These are phyloP conservation scores for Tricholaema leucomelas DNA, from an alignment of 2,113 vertebrate genomes.

Conservation along the genomic window DNA sequence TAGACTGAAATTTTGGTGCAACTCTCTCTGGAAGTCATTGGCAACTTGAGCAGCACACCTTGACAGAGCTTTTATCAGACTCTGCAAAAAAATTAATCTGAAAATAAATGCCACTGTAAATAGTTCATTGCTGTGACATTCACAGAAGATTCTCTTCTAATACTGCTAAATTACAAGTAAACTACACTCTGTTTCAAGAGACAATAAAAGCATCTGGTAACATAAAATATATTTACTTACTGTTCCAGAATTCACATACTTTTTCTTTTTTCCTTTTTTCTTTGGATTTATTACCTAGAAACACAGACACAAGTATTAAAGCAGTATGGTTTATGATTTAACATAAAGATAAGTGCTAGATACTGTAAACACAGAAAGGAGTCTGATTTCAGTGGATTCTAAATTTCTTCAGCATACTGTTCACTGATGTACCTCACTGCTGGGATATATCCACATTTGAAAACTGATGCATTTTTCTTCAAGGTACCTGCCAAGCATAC, in stretches of 20 bases:
- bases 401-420: not conserved
- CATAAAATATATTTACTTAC: slow-evolving; percentile 80
- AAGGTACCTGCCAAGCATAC: not conserved
- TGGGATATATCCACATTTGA: not conserved
- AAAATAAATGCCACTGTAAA: not conserved
- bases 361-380: not conserved
- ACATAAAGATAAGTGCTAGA: not conserved
- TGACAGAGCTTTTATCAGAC: not conserved
- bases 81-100: not conserved
- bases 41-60: not conserved
- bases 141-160: not conserved
- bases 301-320: slow-evolving; percentile 28
- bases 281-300: slow-evolving; percentile 96
- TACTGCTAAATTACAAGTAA: not conserved
- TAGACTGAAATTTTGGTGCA: not conserved
- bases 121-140: not conserved
- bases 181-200: not conserved
- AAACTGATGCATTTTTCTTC: not conserved
- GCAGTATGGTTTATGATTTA: not conserved
- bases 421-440: not conserved
- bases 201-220: not conserved
- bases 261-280: slow-evolving; percentile 98
- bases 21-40: not conserved
- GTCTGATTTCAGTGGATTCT: not conserved
- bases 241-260: slow-evolving; percentile 97